phyloP scores from a whole-genome alignment of 2,113 vertebrate genomes.

The Hoplias malabaricus region DNA sequence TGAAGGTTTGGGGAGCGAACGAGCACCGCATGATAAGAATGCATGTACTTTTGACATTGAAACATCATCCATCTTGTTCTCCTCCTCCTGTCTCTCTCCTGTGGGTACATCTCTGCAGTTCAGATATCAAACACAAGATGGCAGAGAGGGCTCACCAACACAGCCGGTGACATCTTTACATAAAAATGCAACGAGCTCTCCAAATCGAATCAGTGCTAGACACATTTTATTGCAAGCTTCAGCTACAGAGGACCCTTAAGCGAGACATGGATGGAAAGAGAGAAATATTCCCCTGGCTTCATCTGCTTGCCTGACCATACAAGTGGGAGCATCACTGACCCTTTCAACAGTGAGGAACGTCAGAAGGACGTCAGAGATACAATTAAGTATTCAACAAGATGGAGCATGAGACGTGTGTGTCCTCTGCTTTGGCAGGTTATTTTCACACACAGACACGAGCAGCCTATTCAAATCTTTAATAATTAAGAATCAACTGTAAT shows the following conservation, averaged over 20 bases:
- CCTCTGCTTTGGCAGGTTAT: constrained; percentile 12
- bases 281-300: constrained; percentile 20
- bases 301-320: constrained; percentile 13
- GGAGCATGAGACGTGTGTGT: background rate
- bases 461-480: background rate
- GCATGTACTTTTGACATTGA: constrained; percentile 18
- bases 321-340: constrained; percentile 22
- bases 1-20: background rate
- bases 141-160: constrained; percentile 56
- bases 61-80: constrained; percentile 42
- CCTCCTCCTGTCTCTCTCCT: background rate
- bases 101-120: constrained; percentile 49
- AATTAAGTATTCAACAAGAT: constrained; percentile 40
- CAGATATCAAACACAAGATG: constrained; percentile 59
- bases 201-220: constrained; percentile 62
- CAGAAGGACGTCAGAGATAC: constrained; percentile 38
- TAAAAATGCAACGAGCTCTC: constrained; percentile 43
- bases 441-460: constrained; percentile 5
- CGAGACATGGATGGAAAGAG: constrained; percentile 18
- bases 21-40: constrained; percentile 1
- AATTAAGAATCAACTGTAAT: background rate
- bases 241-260: constrained; percentile 40
- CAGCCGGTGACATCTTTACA: constrained; percentile 38
- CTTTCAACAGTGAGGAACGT: constrained; percentile 23
- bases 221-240: constrained; percentile 37